phyloP scores from a whole-genome alignment of 2,888 invertebrate species.

The Campoletis raptor region DNA sequence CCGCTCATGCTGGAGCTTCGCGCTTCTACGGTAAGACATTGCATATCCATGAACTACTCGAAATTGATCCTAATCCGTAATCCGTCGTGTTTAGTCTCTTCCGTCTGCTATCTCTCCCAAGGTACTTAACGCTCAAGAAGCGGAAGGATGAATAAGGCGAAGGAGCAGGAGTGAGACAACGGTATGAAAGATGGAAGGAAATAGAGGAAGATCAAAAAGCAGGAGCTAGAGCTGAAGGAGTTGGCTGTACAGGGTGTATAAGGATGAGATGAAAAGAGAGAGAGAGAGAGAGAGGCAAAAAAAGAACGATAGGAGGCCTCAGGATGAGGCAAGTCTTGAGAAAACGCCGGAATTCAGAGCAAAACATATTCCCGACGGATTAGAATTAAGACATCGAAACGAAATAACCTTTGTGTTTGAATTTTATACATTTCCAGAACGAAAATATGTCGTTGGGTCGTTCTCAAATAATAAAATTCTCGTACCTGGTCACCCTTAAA shows the following conservation, averaged over 20 bases:
- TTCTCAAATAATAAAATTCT: neutral
- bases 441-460: neutral
- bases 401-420: slow-evolving; percentile 15
- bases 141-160: slow-evolving; percentile 68
- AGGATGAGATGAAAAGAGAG: slow-evolving; percentile 37
- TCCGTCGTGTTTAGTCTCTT: slow-evolving; percentile 82
- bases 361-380: slow-evolving; percentile 23
- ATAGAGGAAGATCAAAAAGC: slow-evolving; percentile 36
- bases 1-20: slow-evolving; percentile 43
- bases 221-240: slow-evolving; percentile 20
- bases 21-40: slow-evolving; percentile 75
- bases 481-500: neutral
- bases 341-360: slow-evolving; percentile 46
- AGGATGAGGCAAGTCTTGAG: slow-evolving; percentile 10
- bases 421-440: neutral
- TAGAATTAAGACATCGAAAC: slow-evolving; percentile 21
- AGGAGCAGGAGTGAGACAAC: slow-evolving; percentile 40
- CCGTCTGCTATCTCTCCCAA: slow-evolving; percentile 82
- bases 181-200: slow-evolving; percentile 22
- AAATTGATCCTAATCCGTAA: slow-evolving; percentile 84
- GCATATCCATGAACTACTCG: slow-evolving; percentile 81
- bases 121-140: slow-evolving; percentile 76
- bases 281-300: slow-evolving; percentile 32
- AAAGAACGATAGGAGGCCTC: slow-evolving; percentile 6
- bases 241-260: slow-evolving; percentile 25